Evolutionary conservation across 2,797 vertebrate genomes (phyloP).

Genomic region (Buphagus erythrorhynchus): DNA sequence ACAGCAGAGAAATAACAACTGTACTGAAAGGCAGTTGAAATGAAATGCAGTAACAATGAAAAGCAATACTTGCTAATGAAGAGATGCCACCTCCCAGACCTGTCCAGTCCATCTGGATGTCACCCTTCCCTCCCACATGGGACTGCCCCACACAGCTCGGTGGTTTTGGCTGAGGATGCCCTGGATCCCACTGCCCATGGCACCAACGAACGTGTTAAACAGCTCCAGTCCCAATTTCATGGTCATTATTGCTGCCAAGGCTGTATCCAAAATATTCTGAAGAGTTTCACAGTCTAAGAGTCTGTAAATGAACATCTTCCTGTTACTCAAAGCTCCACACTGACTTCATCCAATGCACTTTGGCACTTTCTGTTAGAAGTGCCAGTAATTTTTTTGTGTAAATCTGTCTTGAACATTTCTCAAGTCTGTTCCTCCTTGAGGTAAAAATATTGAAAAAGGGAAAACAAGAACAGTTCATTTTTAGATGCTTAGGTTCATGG

Average conservation of each 20-base stretch:
- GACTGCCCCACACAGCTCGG: neutral
- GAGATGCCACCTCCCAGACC: neutral
- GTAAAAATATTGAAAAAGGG: neutral
- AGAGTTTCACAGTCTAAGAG: neutral
- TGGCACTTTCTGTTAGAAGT: neutral
- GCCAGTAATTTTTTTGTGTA: neutral
- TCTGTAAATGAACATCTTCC: no score
- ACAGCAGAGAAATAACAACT: neutral
- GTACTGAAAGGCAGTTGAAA: neutral
- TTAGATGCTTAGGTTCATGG: neutral
- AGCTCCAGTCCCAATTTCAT: neutral
- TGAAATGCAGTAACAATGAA: neutral
- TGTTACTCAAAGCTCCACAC: neutral
- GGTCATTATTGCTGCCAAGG: neutral
- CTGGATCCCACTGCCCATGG: accelerated
- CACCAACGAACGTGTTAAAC: neutral
- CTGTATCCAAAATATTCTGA: neutral
- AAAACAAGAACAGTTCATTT: neutral
- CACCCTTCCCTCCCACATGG: no score
- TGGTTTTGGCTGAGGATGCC: neutral
- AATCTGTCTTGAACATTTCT: neutral
- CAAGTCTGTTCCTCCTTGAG: neutral
- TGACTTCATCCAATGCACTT: neutral
- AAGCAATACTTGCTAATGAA: neutral
- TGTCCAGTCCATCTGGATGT: neutral